Base-by-base conservation (phyloP, 2,113 vertebrate species). In the Deroptyus accipitrinus region DNA sequence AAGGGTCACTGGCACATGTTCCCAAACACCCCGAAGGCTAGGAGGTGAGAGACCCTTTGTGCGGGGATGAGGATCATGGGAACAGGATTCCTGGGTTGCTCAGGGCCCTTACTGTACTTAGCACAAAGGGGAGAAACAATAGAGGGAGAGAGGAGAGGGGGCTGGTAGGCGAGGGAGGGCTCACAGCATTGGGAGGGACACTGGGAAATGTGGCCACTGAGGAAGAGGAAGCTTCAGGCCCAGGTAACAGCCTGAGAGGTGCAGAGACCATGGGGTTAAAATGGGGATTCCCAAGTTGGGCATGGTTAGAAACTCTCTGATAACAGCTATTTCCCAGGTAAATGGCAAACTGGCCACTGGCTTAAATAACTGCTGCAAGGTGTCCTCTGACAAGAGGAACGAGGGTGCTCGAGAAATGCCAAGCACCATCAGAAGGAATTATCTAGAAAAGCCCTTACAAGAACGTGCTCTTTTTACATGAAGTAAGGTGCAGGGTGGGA, bases 121-220 rank as follows among this genome's bases (percentile, higher is more conserved):
- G 76, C 63, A 88, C 93, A 92, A 92, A 92, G 44, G 93, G 57
- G 23, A 83, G 88, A 78, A 84, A 92, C 79, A 95, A 88, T 49
- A 79, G 91, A 80, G 86, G 76, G 89, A 72, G 61, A 80, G 69
- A 87, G 85, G 91, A 95, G 92, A 84, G n/a, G 0, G 52, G 72
- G 75, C 63, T 90, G 51, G 75, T 4, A 62, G 69, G 59, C 30
- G 20, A 79, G 37, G 61, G 61, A 72, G 33, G 30, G 70, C 76
- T 76, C 39, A 13, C 35, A 5, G 24, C 5, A 3, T 8, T 54
- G 61, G 35, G 68, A 57, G 49, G 63, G 31, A 61, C 22, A 41
- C 27, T 35, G 66, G 46, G 51, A 88, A 25, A 83, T n/a, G 11
- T 6, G 13, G 61, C 55, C 75, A 27, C 19, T 24, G 22, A 66